A percentile compares a stretch with the other conserved stretches of the same genome.
Conservation (phyloP, 2,113 vertebrate species). For the Gadus macrocephalus region DNA sequence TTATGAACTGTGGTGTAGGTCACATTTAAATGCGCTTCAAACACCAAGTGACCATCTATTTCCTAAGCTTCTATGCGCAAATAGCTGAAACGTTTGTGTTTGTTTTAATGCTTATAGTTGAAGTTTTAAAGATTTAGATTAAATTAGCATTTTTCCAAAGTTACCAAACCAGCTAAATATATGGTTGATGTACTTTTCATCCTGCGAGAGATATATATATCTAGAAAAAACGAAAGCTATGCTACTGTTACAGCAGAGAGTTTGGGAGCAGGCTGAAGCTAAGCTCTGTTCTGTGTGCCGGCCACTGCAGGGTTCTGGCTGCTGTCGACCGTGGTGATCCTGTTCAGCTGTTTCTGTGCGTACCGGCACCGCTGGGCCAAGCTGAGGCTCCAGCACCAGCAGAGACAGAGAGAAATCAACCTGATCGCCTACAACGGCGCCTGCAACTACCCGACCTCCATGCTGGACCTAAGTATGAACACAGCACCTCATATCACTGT, state of each 20-base stretch:
- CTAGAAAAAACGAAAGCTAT: no score
- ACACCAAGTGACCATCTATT: background rate
- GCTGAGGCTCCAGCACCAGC: conserved; percentile 90
- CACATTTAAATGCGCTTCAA: background rate
- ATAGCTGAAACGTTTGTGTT: no score
- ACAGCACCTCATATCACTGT: background rate
- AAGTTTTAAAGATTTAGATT: no score
- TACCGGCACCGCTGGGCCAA: conserved; percentile 94
- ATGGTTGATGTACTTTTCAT: no score
- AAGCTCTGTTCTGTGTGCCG: background rate
- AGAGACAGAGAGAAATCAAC: conserved; percentile 95
- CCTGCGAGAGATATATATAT: no score
- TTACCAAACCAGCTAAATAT: no score
- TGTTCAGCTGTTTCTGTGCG: conserved; percentile 95
- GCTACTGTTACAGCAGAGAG: no score
- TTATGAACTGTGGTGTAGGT: conserved; percentile 98
- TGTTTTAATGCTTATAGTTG: no score
- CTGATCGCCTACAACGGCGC: conserved; percentile 92
- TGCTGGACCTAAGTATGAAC: conserved; percentile 89
- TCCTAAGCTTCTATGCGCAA: no score
- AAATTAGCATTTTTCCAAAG: no score
- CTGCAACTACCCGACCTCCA: conserved; percentile 80
- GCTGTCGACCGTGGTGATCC: conserved; percentile 90
- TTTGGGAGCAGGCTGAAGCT: background rate
- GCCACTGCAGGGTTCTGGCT: conserved; percentile 92